Evolutionary conservation across 2,888 invertebrate species (phyloP), one percentile per base, ranked within the genome.

Genomic region (Drosophila rellima): DNA sequence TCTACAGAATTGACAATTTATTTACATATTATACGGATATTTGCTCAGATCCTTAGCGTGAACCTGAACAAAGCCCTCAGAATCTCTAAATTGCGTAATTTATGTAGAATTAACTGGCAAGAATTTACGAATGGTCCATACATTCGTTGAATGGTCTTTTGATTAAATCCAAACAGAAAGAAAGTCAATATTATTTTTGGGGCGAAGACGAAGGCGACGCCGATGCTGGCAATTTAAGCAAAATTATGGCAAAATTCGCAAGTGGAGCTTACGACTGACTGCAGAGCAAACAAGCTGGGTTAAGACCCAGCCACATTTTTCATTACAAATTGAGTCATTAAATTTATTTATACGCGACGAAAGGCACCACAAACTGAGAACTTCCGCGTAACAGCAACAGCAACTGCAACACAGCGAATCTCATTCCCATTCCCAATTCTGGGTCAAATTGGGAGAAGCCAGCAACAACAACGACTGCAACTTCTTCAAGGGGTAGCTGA

Each of bases 241-340:
- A 80, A 82, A 69, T 76, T 64, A 82, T 84, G 57, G 74, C 62
- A 72, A 57, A 66, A 11, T 69, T 44, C 39, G 68, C 80, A 80
- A 84, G 78, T 84, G 76, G 63, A 70, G 70, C 70, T 80, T 62
- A 61, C 62, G 67, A 52, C 26, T 31, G 67, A 52, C 26, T 31
- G 48, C 74, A 37, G 65, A 67, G 61, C 57, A 80, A 80, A 78
- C 78, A 80, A 67, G 47, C 54, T 69, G 62, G 71, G 55, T 55
- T 51, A 45, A 50, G 55, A 60, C 62, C 66, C 59, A 54, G 23
- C 40, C 71, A 65, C 71, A 83, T 82, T 83, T 88, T 82, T 84
- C 88, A 86, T 88, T 90, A 82, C 88, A 89, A 90, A 90, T 90
- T 90, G 90, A 90, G 86, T 90, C 91, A 90, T 90, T 90, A 89